Percentiles rank a stretch among this genome's conserved stretches.
phyloP scores from a whole-genome alignment of 2,113 vertebrate genomes.

The Osmerus mordax region DNA sequence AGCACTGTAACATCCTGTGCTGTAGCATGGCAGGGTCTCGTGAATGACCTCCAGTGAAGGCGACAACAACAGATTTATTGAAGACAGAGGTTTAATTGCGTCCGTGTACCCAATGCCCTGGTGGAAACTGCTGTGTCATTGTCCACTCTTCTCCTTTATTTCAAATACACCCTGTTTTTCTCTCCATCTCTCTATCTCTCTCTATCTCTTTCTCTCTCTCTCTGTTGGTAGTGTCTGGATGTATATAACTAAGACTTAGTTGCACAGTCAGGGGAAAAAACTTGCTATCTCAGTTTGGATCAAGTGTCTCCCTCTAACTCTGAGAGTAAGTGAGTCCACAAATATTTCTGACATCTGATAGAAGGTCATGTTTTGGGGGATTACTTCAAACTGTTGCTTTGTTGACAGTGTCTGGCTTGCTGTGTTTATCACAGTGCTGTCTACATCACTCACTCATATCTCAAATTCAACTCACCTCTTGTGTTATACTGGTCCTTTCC shows the following conservation, averaged over 20 bases:
- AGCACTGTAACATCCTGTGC: neutral
- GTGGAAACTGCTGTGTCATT: constrained; percentile 67
- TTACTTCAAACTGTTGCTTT: too few relatives aligned
- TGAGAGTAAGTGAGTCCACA: neutral
- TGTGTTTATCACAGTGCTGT: too few relatives aligned
- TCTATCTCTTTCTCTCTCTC: neutral
- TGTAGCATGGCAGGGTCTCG: neutral
- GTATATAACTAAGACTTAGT: constrained; percentile 29
- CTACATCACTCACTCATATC: too few relatives aligned
- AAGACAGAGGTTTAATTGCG: constrained; percentile 23
- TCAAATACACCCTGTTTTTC: neutral
- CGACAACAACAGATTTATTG: constrained; percentile 45
- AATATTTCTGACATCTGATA: neutral
- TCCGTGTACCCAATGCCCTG: constrained; percentile 33
- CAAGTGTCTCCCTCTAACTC: constrained; percentile 19
- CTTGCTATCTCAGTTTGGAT: constrained; percentile 7
- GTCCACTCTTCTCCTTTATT: constrained; percentile 6
- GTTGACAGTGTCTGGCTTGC: too few relatives aligned
- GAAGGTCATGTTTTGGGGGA: neutral
- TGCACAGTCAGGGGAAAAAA: constrained; percentile 1
- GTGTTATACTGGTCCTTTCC: too few relatives aligned
- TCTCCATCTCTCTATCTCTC: neutral
- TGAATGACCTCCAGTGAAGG: constrained; percentile 46
- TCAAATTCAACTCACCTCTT: too few relatives aligned
- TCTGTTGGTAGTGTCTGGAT: constrained; percentile 20